phyloP scores from a whole-genome alignment of 2,888 invertebrate species.

The Leptinotarsa juncta region DNA sequence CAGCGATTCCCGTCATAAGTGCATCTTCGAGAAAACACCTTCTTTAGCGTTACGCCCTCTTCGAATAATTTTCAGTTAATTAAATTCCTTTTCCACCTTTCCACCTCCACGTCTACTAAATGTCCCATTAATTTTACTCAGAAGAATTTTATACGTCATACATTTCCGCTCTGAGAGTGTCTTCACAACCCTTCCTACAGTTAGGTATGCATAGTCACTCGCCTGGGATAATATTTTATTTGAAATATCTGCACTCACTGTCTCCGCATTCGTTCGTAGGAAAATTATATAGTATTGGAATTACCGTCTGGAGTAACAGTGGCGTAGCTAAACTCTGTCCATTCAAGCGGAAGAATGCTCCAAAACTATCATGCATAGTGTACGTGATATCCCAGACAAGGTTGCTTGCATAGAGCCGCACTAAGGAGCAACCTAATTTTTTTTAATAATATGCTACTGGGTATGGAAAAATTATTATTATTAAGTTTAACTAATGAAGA shows the following conservation, averaged over 20 bases:
- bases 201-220: conserved; percentile 14
- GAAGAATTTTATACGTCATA: conserved; percentile 29
- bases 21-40: background rate
- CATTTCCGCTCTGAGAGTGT: background rate
- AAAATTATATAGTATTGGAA: conserved; percentile 5
- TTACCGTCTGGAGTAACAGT: background rate
- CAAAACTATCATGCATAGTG: too few relatives aligned
- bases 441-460: too few relatives aligned
- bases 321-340: background rate
- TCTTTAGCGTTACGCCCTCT: conserved; percentile 24
- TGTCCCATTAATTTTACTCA: conserved; percentile 29
- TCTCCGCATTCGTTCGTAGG: background rate
- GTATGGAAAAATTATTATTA: too few relatives aligned
- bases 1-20: background rate
- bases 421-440: too few relatives aligned
- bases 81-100: conserved; percentile 35
- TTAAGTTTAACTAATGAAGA: too few relatives aligned
- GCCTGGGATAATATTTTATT: background rate
- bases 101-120: conserved; percentile 19
- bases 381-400: too few relatives aligned
- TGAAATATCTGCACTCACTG: background rate
- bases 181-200: background rate
- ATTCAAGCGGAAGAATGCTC: too few relatives aligned
- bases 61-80: conserved; percentile 41
- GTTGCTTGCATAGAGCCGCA: too few relatives aligned